Evolutionary conservation across 2,888 invertebrate genomes (phyloP), one percentile per base, ranked within the genome.

Genomic region (Microplitis deprimator): DNA sequence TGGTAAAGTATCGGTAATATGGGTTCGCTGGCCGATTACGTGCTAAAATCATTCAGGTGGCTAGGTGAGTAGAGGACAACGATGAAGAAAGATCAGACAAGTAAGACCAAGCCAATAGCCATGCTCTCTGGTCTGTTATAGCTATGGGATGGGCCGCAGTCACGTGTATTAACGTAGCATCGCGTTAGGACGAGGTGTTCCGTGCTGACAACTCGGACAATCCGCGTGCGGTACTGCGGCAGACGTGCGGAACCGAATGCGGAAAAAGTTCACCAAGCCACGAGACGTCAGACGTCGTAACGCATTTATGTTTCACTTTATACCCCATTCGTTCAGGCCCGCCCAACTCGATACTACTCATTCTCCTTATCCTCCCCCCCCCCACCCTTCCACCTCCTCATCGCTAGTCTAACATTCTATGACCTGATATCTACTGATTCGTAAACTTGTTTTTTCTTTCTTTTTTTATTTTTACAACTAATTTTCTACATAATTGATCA

Each of bases 121-220:
- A 73, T 20, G 17, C 61, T 84, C 29, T 29, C 29, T 29, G 29
- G 29, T 29, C 29, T 29, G 29, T 4, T 50, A 50, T 50, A 50
- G 50, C 10, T 50, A 50, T 50, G 87, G 87, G 86, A 87, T 86
- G 86, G 87, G 88, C 87, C 83, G 84, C 87, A 88, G 87, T 88
- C 88, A 88, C 88, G 88, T 88, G 88, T 88, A 83, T 81, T 84
- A 82, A 87, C 83, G 86, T 85, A 85, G 84, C 81, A 85, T 87
- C 85, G 85, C 83, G 86, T 87, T 87, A 87, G 82, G 17, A 41
- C 62, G 40, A 69, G 61, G 62, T 69, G 69, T 40, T 50, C 41
- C 41, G 17, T 41, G 75, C 41, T 75, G 75, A 75, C 75, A 69
- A 68, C 60, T 38, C 13, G 65, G 65, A 65, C 65, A 65, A 65